These are phyloP conservation scores for Erebia epiphron DNA, from an alignment of 2,888 invertebrate species.

Conservation along the genomic window DNA sequence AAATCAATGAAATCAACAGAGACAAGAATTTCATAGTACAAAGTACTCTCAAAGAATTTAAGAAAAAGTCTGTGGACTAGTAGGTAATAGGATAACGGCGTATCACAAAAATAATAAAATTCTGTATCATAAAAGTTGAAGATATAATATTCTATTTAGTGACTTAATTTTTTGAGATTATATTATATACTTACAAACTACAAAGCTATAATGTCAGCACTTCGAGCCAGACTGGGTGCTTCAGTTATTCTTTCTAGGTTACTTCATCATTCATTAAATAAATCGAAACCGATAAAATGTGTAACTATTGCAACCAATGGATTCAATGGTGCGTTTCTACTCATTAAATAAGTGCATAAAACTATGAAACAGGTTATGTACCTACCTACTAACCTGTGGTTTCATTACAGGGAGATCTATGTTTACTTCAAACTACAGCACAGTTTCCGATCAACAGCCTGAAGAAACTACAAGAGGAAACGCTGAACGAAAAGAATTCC, in stretches of 20 bases:
- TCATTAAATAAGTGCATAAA: slow-evolving; percentile 24
- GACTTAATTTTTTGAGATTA: background rate
- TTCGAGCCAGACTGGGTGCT: slow-evolving; percentile 57
- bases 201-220: slow-evolving; percentile 58
- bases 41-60: too few relatives aligned
- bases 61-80: too few relatives aligned
- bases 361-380: slow-evolving; percentile 8
- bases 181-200: background rate
- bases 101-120: too few relatives aligned
- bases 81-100: too few relatives aligned
- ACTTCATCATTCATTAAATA: slow-evolving; percentile 53
- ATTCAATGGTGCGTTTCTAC: slow-evolving; percentile 39
- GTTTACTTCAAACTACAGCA: slow-evolving; percentile 46
- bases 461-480: slow-evolving; percentile 78
- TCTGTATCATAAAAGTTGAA: too few relatives aligned
- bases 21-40: too few relatives aligned
- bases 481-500: slow-evolving; percentile 93
- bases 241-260: slow-evolving; percentile 58
- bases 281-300: slow-evolving; percentile 49
- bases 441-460: slow-evolving; percentile 55
- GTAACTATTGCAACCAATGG: slow-evolving; percentile 42
- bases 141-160: background rate
- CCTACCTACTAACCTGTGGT: background rate
- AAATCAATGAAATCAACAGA: too few relatives aligned
- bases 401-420: slow-evolving; percentile 32